Base-by-base conservation (phyloP, 1,140 invertebrate genomes). In the Conus betulinus region DNA sequence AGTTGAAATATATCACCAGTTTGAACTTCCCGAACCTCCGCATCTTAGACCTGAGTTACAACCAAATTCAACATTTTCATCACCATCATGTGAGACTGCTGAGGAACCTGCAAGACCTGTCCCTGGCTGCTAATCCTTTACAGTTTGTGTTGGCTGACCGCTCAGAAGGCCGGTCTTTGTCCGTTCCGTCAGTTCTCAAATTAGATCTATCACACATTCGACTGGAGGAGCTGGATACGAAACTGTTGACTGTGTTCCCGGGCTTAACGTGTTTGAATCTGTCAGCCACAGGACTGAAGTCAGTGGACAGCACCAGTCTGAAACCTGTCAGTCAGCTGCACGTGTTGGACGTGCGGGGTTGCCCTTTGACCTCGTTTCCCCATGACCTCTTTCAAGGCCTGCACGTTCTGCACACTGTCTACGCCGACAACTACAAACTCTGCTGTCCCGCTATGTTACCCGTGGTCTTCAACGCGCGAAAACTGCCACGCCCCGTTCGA, bases 391-490 rank as follows among this genome's bases (percentile, higher is more conserved):
- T 84, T 25, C 82, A 60, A 23, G 82, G 53, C 25, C 52, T 84
- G 20, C 0, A 3, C 23, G 7, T 13, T 20, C 82, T 84, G 3
- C 53, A 25, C 53, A 84, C 53, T 2, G 82, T 84, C 11, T 25
- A 23, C 57, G 55, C 82, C 57, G 82, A 84, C 55, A 84, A 84
- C 82, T 84, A 84, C 82, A 84, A 84, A 53, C 82, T 84, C 10
- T 84, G 82, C 55, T 84, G 82, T 17, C 82, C 51, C 10, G 0
- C 82, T 2, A 60, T 25, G 25, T 25, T 84, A 20, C 82, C 82
- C 11, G 23, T 0, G 5, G 55, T 7, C 17, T 84, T 84, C 82
- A 84, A 84, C 82, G 17, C 57, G 5, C 17, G 15, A 15, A 15
- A 15, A 84, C 55, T 60, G 57, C 23, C 78, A 79, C 51, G 27